A percentile compares a stretch with the other conserved stretches of the same genome.
These are phyloP conservation scores for Anser cygnoides DNA, from an alignment of 2,113 vertebrate genomes.

Conservation along the genomic window DNA sequence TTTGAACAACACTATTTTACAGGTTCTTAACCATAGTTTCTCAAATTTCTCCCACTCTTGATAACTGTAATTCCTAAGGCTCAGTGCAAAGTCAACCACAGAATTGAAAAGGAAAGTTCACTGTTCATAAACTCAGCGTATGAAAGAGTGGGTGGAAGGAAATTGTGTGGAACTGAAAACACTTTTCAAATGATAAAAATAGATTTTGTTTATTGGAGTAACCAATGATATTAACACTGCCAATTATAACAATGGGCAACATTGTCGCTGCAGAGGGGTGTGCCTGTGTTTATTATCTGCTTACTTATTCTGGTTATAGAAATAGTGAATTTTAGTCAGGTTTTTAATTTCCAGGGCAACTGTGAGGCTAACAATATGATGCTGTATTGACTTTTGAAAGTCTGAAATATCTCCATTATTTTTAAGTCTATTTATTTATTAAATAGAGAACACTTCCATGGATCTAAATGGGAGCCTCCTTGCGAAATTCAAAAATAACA, in stretches of 20 bases:
- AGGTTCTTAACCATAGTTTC: neutral
- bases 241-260: neutral
- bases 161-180: neutral
- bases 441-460: neutral
- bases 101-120: neutral
- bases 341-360: neutral
- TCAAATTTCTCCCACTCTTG: neutral
- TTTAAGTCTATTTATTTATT: neutral
- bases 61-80: neutral
- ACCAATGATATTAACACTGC: neutral
- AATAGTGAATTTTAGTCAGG: neutral
- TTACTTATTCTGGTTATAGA: neutral
- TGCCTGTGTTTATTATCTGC: neutral
- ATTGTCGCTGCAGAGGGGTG: neutral
- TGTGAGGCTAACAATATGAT: neutral
- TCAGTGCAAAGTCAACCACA: neutral
- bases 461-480: fast-evolving
- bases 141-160: neutral
- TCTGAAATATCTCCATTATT: neutral
- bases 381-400: neutral
- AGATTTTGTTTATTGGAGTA: neutral
- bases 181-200: neutral
- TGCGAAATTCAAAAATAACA: too few relatives aligned
- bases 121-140: too few relatives aligned
- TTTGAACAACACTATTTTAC: neutral